Evolutionary conservation across 2,888 invertebrate species (phyloP).

Genomic region (Cetonia aurata): DNA sequence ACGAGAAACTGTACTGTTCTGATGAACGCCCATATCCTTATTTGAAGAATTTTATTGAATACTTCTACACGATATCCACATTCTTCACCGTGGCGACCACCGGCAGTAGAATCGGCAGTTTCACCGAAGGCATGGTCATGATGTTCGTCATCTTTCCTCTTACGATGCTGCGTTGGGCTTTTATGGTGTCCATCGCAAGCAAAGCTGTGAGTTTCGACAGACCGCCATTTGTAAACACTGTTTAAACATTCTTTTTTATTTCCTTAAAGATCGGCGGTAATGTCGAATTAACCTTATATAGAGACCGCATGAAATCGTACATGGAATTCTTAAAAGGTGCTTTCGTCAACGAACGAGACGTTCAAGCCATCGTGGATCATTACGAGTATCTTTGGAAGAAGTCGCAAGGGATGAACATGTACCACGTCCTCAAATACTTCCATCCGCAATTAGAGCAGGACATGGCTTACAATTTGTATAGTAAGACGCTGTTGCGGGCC

Average conservation of each 20-base stretch:
- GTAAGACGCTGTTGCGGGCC: slow-evolving; percentile 40
- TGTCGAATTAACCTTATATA: slow-evolving; percentile 49
- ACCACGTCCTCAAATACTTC: slow-evolving; percentile 43
- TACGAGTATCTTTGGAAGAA: slow-evolving; percentile 53
- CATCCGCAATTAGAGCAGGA: slow-evolving; percentile 45
- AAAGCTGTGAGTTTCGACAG: slow-evolving; percentile 42
- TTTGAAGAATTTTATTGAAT: slow-evolving; percentile 19
- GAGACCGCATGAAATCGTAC: slow-evolving; percentile 51
- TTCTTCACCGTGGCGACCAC: slow-evolving; percentile 30
- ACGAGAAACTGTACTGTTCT: slow-evolving; percentile 21
- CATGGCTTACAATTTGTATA: slow-evolving; percentile 39
- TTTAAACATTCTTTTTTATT: too few relatives aligned
- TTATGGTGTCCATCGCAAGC: slow-evolving; percentile 44
- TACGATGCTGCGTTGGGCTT: slow-evolving; percentile 37
- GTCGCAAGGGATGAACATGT: slow-evolving; percentile 48
- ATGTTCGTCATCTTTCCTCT: slow-evolving; percentile 31
- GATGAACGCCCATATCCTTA: background rate
- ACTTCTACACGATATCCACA: slow-evolving; percentile 30
- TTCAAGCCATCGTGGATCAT: slow-evolving; percentile 50
- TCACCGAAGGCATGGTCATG: slow-evolving; percentile 22
- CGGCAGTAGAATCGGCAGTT: slow-evolving; percentile 4
- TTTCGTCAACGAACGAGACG: slow-evolving; percentile 48
- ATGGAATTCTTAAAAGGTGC: slow-evolving; percentile 50
- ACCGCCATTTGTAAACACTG: too few relatives aligned
- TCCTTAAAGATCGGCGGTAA: slow-evolving; percentile 53